A percentile compares a stretch with the other conserved stretches of the same genome.
Conservation (phyloP, 2,797 vertebrate species). For the Tauraco hartlaubi region DNA sequence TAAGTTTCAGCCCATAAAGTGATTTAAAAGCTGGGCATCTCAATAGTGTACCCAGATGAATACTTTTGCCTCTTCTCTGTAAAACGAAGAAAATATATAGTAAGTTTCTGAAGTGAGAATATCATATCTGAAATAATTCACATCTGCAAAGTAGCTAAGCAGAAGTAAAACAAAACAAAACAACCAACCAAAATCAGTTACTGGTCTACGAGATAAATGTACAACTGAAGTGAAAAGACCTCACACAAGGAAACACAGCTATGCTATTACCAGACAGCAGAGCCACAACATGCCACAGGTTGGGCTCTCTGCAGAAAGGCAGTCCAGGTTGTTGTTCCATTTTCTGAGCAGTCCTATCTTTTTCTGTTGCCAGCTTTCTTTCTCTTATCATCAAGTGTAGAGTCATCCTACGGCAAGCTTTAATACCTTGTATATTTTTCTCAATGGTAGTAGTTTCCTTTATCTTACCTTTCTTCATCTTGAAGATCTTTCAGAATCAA, state of each 20-base stretch:
- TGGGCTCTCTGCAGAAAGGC: background rate
- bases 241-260: rapidly evolving
- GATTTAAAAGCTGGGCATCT: background rate
- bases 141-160: background rate
- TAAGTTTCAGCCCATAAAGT: background rate
- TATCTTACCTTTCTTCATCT: background rate
- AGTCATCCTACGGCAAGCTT: background rate
- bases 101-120: no score
- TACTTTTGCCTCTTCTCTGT: background rate
- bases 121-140: background rate
- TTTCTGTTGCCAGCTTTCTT: background rate
- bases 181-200: background rate
- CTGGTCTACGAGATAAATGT: background rate
- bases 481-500: slow-evolving; percentile 20
- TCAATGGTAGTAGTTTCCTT: background rate
- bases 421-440: background rate
- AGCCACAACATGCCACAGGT: background rate
- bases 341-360: background rate
- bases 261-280: background rate
- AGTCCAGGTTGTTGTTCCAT: background rate
- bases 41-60: background rate
- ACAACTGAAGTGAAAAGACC: background rate
- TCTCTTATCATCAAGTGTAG: background rate
- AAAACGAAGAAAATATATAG: background rate
- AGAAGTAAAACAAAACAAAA: background rate